These are phyloP conservation scores for Torymus aiolomorphi DNA, from an alignment of 2,888 invertebrate genomes.

Conservation along the genomic window DNA sequence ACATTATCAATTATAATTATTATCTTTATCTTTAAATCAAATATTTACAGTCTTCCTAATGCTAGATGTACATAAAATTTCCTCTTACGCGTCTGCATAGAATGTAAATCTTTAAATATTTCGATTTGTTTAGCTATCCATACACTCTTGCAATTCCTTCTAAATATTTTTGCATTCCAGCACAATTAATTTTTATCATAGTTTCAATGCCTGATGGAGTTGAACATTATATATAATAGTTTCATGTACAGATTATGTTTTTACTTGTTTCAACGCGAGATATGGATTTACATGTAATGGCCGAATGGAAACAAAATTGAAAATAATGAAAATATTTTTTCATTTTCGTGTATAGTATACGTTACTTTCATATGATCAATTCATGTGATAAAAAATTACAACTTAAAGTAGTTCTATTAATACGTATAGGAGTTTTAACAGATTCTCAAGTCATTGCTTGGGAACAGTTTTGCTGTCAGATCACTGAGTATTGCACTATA, in stretches of 20 bases:
- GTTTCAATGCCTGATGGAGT: conserved; percentile 33
- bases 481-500: conserved; percentile 50
- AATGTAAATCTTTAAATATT: conserved; percentile 42
- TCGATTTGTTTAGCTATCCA: conserved; percentile 36
- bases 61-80: conserved; percentile 51
- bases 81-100: conserved; percentile 23
- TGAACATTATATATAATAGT: conserved; percentile 37
- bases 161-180: conserved; percentile 42
- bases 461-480: conserved; percentile 24
- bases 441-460: conserved; percentile 51
- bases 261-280: conserved; percentile 31
- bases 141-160: conserved; percentile 38
- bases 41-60: conserved; percentile 51
- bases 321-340: conserved; percentile 6
- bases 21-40: conserved; percentile 26
- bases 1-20: conserved; percentile 25
- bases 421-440: conserved; percentile 21
- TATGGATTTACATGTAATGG: conserved; percentile 69
- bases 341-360: not conserved
- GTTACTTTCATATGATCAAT: not conserved
- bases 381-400: conserved; percentile 22
- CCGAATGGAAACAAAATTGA: conserved; percentile 48
- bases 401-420: conserved; percentile 10
- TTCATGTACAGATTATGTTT: conserved; percentile 38
- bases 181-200: conserved; percentile 26